A percentile compares a stretch with the other conserved stretches of the same genome.
Evolutionary conservation across 2,888 invertebrate species (phyloP).

Genomic region (Nomada fucata): DNA sequence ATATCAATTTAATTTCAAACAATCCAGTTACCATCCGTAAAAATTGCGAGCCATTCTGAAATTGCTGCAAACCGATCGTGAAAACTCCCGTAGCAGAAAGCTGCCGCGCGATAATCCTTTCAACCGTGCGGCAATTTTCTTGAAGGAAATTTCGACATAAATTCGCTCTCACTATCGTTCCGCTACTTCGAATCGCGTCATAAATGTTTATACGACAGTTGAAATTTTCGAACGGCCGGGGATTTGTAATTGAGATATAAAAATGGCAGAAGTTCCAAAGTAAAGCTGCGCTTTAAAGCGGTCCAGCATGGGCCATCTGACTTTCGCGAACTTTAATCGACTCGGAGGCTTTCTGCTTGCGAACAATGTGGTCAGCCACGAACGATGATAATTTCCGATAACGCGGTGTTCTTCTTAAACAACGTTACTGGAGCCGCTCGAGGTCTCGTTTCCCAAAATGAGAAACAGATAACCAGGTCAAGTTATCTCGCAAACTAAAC

Average conservation of each 20-base stretch:
- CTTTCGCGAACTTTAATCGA: too few relatives aligned
- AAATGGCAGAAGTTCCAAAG: conserved; percentile 10
- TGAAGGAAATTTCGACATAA: conserved; percentile 5
- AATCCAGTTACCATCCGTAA: too few relatives aligned
- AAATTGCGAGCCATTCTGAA: too few relatives aligned
- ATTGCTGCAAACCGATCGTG: too few relatives aligned
- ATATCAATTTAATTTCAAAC: too few relatives aligned
- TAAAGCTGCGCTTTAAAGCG: neutral
- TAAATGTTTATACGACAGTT: conserved; percentile 19
- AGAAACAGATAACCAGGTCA: too few relatives aligned
- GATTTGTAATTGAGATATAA: conserved; percentile 25
- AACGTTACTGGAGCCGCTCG: too few relatives aligned
- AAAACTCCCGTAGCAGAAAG: too few relatives aligned
- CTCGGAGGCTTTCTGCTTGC: neutral
- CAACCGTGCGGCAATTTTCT: neutral
- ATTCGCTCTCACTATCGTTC: neutral
- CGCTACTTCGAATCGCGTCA: neutral
- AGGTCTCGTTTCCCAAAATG: too few relatives aligned
- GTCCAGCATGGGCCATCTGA: neutral
- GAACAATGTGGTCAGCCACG: neutral
- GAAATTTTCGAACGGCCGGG: conserved; percentile 12
- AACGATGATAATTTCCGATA: neutral
- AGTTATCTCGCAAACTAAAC: too few relatives aligned
- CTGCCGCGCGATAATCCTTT: neutral
- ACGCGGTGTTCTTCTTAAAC: neutral